Percentiles rank a stretch among this genome's conserved stretches.
phyloP scores from a whole-genome alignment of 2,888 invertebrate species.

The Harpagoxenus sublaevis region DNA sequence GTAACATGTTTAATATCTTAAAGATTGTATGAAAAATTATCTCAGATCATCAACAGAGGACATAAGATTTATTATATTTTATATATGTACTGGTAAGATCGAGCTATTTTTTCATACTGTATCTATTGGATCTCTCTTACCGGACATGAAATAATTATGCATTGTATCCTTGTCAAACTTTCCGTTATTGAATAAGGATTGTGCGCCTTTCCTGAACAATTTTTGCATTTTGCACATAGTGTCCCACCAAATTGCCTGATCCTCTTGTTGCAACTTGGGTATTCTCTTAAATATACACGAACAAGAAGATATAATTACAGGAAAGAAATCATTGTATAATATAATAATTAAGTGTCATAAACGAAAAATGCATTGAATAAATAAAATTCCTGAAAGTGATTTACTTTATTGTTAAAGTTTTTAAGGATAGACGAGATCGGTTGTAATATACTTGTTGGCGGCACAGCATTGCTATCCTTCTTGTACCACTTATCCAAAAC shows the following conservation, averaged over 20 bases:
- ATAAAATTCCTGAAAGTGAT: background rate
- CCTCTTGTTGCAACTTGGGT: constrained; percentile 97
- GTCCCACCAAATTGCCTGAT: constrained; percentile 99
- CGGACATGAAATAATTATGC: constrained; percentile 99
- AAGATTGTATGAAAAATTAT: constrained; percentile 9
- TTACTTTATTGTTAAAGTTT: constrained; percentile 98
- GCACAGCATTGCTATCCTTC: constrained; percentile 98
- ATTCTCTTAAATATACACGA: constrained; percentile 89
- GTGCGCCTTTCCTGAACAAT: constrained; percentile 95
- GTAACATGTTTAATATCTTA: background rate
- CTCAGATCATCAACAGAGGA: background rate
- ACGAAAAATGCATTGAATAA: background rate
- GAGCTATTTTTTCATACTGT: background rate
- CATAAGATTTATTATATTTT: background rate
- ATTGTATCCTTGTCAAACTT: constrained; percentile 96
- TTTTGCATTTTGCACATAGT: constrained; percentile 98
- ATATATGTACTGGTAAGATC: background rate
- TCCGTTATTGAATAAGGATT: constrained; percentile 93
- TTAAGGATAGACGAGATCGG: constrained; percentile 98
- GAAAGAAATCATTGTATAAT: constrained; percentile 8
- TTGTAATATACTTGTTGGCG: constrained; percentile 97
- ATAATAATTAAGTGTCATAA: background rate
- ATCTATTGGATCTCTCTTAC: constrained; percentile 81
- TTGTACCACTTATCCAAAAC: constrained; percentile 98
- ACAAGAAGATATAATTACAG: constrained; percentile 25